Evolutionary conservation across 2,113 vertebrate genomes (phyloP).

Genomic region (Ailurus styani): DNA sequence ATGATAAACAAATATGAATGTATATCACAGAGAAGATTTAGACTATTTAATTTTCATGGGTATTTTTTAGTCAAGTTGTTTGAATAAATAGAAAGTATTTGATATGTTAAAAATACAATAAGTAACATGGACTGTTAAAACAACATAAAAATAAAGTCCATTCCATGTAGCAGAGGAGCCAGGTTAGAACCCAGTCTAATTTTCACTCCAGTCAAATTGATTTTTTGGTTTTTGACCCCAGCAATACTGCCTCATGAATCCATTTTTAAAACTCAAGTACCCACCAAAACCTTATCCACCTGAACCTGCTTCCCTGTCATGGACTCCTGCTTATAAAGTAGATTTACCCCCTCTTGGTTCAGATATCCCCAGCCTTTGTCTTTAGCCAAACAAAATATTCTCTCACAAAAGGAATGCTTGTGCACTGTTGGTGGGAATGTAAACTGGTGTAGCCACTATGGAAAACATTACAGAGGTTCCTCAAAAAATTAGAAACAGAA

Average conservation of each 20-base stretch:
- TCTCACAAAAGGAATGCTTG: background rate
- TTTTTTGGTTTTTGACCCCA: background rate
- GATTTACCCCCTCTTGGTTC: background rate
- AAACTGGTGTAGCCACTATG: too few species aligned
- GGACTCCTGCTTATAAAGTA: background rate
- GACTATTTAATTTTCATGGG: background rate
- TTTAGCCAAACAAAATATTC: background rate
- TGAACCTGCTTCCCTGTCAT: background rate
- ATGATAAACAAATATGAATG: background rate
- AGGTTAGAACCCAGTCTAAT: background rate
- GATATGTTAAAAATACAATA: background rate
- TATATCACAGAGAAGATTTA: background rate
- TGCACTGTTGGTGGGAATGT: background rate
- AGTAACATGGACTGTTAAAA: background rate
- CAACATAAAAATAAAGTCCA: background rate
- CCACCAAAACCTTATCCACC: background rate
- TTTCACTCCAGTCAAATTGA: background rate
- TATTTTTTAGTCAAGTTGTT: background rate
- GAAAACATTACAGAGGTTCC: too few species aligned
- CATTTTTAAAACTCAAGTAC: background rate
- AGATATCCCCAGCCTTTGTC: background rate
- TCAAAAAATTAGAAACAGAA: too few species aligned
- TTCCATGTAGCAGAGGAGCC: background rate
- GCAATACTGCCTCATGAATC: background rate
- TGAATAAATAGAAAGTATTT: background rate